Percentiles rank a stretch among this genome's conserved stretches.
These are phyloP conservation scores for Caprella mutica DNA, from an alignment of 2,888 invertebrate species.

Conservation along the genomic window DNA sequence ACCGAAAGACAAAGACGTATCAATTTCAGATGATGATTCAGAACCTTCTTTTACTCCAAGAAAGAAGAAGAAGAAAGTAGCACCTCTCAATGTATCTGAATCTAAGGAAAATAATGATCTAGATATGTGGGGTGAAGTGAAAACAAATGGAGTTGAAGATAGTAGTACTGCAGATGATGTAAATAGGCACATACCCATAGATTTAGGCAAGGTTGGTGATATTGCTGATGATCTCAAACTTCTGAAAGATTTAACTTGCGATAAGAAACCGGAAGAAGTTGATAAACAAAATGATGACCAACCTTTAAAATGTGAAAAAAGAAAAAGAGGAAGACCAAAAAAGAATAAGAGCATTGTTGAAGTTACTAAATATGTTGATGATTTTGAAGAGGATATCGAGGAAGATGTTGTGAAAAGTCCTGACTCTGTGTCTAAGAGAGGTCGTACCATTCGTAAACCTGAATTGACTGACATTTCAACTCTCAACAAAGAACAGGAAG, in stretches of 20 bases:
- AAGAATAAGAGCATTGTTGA: no score
- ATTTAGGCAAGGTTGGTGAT: constrained; percentile 1
- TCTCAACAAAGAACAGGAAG: constrained; percentile 15
- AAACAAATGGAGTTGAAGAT: no score
- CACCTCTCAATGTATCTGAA: no score
- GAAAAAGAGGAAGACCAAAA: no score
- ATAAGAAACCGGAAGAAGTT: not conserved
- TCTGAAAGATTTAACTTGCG: constrained; percentile 4
- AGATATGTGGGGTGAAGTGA: no score
- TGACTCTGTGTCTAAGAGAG: constrained; percentile 19
- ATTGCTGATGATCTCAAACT: constrained; percentile 7
- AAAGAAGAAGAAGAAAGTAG: constrained; percentile 10
- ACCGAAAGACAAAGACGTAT: not conserved
- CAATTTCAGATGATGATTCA: constrained; percentile 4
- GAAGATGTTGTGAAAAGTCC: not conserved
- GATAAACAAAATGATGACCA: no score
- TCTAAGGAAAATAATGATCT: no score
- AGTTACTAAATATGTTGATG: no score
- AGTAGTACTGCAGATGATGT: no score
- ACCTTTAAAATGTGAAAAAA: no score
- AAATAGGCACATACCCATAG: no score
- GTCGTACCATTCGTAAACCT: constrained; percentile 18
- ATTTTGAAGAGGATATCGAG: no score
- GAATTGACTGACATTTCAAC: constrained; percentile 20
- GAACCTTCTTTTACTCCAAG: constrained; percentile 7